Conservation (phyloP, 2,888 invertebrate genomes). For the Chloroclysta siterata region DNA sequence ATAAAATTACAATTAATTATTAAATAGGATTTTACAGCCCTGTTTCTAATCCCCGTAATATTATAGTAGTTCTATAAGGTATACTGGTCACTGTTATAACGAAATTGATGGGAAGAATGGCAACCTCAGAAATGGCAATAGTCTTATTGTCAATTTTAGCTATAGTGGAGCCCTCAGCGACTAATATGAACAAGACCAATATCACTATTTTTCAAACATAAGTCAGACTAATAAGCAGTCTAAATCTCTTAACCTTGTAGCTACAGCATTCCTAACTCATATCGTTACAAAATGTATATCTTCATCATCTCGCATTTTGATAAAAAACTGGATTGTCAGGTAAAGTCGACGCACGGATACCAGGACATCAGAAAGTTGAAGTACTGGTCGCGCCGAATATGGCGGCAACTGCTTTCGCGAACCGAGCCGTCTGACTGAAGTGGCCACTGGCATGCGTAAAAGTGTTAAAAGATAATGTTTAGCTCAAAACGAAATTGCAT, state of each 20-base stretch:
- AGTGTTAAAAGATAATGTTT: conserved; percentile 14
- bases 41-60: no score
- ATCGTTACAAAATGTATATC: conserved; percentile 30
- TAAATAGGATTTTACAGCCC: no score
- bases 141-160: no score
- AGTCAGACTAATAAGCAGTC: conserved; percentile 5
- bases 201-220: conserved; percentile 11
- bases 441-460: conserved; percentile 38
- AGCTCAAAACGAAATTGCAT: neutral
- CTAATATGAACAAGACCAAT: no score
- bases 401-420: conserved; percentile 62
- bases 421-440: conserved; percentile 44
- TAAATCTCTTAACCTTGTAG: conserved; percentile 1
- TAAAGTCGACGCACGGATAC: conserved; percentile 47
- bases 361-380: conserved; percentile 68
- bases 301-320: conserved; percentile 22
- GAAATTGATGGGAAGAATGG: no score
- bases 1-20: no score
- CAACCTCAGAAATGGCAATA: no score
- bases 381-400: conserved; percentile 53
- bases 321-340: conserved; percentile 36
- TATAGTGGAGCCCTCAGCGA: no score
- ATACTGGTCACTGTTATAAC: no score
- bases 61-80: no score
- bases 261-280: conserved; percentile 23